Evolutionary conservation across 2,113 vertebrate species (phyloP).

Genomic region (Pantherophis guttatus): DNA sequence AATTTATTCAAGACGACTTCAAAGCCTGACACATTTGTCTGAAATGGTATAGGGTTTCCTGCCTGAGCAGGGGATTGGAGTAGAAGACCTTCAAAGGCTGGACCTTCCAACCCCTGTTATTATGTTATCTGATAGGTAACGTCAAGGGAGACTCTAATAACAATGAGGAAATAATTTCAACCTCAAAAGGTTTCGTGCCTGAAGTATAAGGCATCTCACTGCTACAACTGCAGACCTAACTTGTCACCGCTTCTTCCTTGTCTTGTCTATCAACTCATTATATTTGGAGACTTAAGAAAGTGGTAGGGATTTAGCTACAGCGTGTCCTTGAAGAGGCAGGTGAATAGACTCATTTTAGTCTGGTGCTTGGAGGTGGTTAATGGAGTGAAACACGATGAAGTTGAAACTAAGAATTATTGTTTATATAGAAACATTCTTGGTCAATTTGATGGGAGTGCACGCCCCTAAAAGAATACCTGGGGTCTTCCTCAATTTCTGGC

Average conservation of each 20-base stretch:
- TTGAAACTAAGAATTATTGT: neutral
- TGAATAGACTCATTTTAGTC: neutral
- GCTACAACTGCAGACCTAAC: neutral
- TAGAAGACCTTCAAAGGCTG: neutral
- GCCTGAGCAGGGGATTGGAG: neutral
- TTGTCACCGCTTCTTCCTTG: neutral
- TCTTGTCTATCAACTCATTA: neutral
- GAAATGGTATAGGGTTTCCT: neutral
- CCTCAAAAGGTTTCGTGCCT: neutral
- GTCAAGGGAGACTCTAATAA: neutral
- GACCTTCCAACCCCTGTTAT: neutral
- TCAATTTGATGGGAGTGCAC: neutral
- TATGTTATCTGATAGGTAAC: neutral
- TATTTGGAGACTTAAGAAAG: neutral
- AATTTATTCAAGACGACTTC: too few relatives aligned
- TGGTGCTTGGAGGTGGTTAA: neutral
- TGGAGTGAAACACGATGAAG: neutral
- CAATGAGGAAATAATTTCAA: neutral
- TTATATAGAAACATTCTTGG: neutral
- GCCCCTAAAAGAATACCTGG: neutral
- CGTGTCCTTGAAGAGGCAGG: neutral
- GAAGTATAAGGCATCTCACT: neutral
- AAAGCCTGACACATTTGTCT: neutral
- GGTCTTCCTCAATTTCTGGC: neutral
- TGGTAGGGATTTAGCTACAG: neutral